Evolutionary conservation across 2,888 invertebrate species (phyloP), one percentile per base, ranked within the genome.

Genomic region (Eremobia ochroleuca): DNA sequence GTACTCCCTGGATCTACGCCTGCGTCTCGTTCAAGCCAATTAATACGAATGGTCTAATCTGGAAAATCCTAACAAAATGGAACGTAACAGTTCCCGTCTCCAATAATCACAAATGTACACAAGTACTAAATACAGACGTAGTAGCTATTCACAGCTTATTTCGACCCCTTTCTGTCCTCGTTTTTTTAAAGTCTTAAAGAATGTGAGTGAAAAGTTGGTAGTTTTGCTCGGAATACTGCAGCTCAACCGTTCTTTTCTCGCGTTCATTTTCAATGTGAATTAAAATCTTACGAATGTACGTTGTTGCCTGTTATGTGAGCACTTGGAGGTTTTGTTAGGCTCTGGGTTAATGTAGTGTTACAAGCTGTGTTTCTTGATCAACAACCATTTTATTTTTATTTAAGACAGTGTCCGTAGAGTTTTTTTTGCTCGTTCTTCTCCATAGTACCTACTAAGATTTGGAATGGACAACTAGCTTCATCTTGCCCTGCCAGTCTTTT

Each of bases 111-210:
- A 74, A 81, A 80, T 87, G 85, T 73, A 78, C 71, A 76, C 73
- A 76, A 77, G 70, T 73, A 80, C 86, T 85, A 82, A 85, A 87
- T 86, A 88, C 77, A 88, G 86, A 87, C 84, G 85, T 84, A 86
- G 83, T 72, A 88, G 87, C 88, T 85, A 87, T 90, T 90, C 89
- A 78, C 81, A 78, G 90, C 90, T 91, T 88, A 90, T 92, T 90
- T 84, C 83, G 80, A 86, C 84, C 82, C 80, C 83, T 75, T 79
- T 86, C 76, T 82, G 74, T 80, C 83, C 78, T 86, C 71, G 49
- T 85, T 82, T 81, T 55, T 88, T 88, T 81, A 74, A 83, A 90
- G 83, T 85, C 81, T 81, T 74, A 65, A 86, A 84, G 78, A 88
- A 91, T 87, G 85, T 86, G n/a, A 87, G 87, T 82, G 85, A 82